Percentiles rank a stretch among this genome's conserved stretches.
Evolutionary conservation across 2,797 vertebrate genomes (phyloP).

Genomic region (Perodicticus potto): DNA sequence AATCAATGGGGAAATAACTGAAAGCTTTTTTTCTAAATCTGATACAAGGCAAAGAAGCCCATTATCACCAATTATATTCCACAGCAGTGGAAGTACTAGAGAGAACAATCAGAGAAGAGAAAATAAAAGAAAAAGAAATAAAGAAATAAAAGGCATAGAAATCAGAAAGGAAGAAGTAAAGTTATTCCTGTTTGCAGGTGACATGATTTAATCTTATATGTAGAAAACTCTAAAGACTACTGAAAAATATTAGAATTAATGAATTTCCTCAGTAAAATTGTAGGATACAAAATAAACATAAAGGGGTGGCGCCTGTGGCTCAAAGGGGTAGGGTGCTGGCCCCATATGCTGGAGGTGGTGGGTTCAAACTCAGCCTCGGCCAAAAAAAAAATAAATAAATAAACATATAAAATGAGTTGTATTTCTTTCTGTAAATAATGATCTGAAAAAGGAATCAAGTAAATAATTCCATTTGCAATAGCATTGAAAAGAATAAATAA

Average conservation of each 20-base stretch:
- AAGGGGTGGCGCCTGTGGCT: too few relatives aligned
- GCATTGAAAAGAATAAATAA: not conserved
- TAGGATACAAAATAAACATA: not conserved
- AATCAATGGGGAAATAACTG: not conserved
- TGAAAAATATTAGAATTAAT: not conserved
- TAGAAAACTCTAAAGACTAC: not conserved
- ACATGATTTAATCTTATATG: not conserved
- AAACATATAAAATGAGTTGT: too few relatives aligned
- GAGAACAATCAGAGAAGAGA: not conserved
- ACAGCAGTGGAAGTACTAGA: not conserved
- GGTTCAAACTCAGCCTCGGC: too few relatives aligned
- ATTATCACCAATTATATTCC: not conserved
- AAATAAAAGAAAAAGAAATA: not conserved
- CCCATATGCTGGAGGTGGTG: too few relatives aligned
- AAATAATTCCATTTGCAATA: not conserved
- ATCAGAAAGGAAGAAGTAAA: not conserved
- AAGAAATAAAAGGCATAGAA: not conserved
- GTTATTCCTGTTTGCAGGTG: not conserved
- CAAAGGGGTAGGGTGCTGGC: too few relatives aligned
- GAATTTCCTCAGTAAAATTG: not conserved
- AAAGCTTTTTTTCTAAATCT: not conserved
- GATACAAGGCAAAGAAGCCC: not conserved
- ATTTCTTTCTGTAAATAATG: not conserved
- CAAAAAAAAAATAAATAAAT: too few relatives aligned
- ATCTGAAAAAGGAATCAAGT: not conserved